Conservation (phyloP, 2,113 vertebrate genomes). For the Charadrius vociferus region DNA sequence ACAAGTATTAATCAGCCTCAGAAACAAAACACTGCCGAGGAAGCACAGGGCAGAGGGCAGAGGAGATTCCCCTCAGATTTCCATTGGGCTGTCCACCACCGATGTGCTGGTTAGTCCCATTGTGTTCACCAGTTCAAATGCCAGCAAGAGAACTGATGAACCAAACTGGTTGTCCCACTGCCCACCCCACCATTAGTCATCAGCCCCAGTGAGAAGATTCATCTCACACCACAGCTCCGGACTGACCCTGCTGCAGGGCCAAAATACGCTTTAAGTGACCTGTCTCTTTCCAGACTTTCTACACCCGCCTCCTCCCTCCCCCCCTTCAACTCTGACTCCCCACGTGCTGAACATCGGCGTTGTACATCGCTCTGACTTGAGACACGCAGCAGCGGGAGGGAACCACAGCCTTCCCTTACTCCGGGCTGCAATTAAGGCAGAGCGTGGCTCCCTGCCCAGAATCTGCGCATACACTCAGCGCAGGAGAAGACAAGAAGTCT, state of each 20-base stretch:
- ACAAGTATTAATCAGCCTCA: not conserved
- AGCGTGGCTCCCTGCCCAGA: not conserved
- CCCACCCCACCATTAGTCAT: rapidly evolving
- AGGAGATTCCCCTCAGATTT: not conserved
- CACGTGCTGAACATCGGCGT: not conserved
- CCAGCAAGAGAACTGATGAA: not conserved
- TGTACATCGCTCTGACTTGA: rapidly evolving
- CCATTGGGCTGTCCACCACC: not conserved
- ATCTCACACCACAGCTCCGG: not conserved
- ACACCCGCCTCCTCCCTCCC: not conserved
- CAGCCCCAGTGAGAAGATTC: not conserved
- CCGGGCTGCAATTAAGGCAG: not conserved
- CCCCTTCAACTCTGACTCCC: rapidly evolving
- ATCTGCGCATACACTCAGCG: not conserved
- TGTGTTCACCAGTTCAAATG: not conserved
- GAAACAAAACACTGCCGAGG: not conserved
- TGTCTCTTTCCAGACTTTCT: not conserved
- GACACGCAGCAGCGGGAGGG: not conserved
- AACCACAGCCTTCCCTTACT: not conserved
- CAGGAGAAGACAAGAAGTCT: not conserved
- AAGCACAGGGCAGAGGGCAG: not conserved
- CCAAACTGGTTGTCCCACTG: not conserved
- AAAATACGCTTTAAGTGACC: not conserved
- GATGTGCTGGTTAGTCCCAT: not conserved
- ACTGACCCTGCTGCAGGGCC: not conserved